A percentile compares a stretch with the other conserved stretches of the same genome.
phyloP scores from a whole-genome alignment of 2,888 invertebrate species.

The Pandemis heparana region DNA sequence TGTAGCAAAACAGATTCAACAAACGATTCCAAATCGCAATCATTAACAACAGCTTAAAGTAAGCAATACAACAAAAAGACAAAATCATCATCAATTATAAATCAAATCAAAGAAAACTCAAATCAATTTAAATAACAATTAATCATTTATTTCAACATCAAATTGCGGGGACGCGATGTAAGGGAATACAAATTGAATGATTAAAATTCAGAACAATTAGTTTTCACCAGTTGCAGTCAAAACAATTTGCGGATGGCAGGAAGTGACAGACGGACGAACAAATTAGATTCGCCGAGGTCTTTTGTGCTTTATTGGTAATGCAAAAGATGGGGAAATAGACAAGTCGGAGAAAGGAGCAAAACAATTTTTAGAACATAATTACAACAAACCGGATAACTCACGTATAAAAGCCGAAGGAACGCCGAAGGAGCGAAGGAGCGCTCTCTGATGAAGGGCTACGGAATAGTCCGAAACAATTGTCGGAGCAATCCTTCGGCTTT shows the following conservation, averaged over 20 bases:
- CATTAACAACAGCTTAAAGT: no score
- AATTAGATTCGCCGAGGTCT: slow-evolving; percentile 36
- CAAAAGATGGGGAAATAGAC: background rate
- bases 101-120: background rate
- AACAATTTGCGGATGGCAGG: slow-evolving; percentile 30
- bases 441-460: no score
- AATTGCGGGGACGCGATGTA: background rate
- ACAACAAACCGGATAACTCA: no score
- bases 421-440: no score
- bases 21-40: no score
- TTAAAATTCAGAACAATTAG: slow-evolving; percentile 40
- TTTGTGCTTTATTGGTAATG: slow-evolving; percentile 26
- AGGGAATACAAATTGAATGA: slow-evolving; percentile 31
- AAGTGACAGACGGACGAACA: slow-evolving; percentile 31
- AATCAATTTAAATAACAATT: slow-evolving; percentile 30
- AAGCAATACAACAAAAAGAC: no score
- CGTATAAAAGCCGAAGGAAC: no score
- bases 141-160: slow-evolving; percentile 25
- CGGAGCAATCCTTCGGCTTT: no score
- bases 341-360: background rate
- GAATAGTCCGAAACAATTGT: no score
- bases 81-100: slow-evolving; percentile 9
- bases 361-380: no score
- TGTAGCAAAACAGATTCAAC: no score
- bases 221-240: slow-evolving; percentile 27